These are phyloP conservation scores for Podiceps cristatus DNA, from an alignment of 2,113 vertebrate species.

Conservation along the genomic window DNA sequence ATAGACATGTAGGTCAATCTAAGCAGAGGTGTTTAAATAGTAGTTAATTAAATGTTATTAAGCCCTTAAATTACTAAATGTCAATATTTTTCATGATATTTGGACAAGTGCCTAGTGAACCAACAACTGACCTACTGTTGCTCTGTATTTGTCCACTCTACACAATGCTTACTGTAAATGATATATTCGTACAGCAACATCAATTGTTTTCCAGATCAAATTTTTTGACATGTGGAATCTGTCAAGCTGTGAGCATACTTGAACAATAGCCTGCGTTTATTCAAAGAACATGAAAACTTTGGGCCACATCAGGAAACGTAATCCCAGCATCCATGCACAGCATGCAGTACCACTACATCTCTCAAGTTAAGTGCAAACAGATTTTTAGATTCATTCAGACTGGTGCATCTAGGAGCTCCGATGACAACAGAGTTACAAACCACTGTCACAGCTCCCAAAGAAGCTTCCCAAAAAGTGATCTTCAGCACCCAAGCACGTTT, in stretches of 20 bases:
- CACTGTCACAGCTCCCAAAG: neutral
- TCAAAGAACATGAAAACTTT: neutral
- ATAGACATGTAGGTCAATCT: slow-evolving; percentile 34
- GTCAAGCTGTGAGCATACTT: neutral
- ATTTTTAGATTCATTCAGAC: neutral
- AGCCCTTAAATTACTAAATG: slow-evolving; percentile 62
- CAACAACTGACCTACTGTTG: slow-evolving; percentile 58
- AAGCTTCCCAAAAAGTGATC: neutral
- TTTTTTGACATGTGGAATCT: neutral
- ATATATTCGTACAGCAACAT: neutral
- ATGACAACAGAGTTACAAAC: neutral
- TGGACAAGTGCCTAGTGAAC: slow-evolving; percentile 61
- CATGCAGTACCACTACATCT: neutral
- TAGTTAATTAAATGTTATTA: slow-evolving; percentile 70
- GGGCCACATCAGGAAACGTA: neutral
- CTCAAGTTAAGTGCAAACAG: fast-evolving
- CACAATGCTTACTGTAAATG: slow-evolving; percentile 27
- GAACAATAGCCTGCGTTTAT: neutral
- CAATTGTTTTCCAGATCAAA: neutral
- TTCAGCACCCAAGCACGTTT: neutral
- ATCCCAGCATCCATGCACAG: fast-evolving
- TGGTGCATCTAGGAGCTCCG: neutral
- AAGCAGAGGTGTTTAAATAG: slow-evolving; percentile 66
- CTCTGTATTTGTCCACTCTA: slow-evolving; percentile 42
- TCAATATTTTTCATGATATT: slow-evolving; percentile 71